These are phyloP conservation scores for Chelidonichthys spinosus DNA, from an alignment of 2,797 vertebrate species.

Conservation along the genomic window DNA sequence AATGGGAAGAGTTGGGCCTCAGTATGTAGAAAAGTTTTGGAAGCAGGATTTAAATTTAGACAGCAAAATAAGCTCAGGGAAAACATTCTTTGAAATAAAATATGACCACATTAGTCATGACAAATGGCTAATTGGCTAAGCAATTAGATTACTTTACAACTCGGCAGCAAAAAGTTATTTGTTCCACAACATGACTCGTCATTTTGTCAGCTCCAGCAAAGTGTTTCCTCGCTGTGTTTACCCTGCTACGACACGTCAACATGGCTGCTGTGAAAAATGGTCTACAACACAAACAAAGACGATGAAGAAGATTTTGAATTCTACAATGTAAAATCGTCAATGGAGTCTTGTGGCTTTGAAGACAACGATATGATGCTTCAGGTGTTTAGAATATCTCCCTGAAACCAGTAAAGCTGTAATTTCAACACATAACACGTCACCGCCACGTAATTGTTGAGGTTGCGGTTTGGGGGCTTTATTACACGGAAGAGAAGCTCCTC, in stretches of 20 bases:
- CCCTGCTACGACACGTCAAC: too few relatives aligned
- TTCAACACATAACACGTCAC: too few relatives aligned
- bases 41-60: background rate
- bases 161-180: background rate
- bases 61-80: background rate
- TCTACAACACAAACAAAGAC: too few relatives aligned
- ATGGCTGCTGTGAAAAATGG: too few relatives aligned
- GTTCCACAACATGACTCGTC: background rate
- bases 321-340: background rate
- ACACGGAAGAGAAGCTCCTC: slow-evolving; percentile 50
- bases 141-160: slow-evolving; percentile 10
- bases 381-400: background rate
- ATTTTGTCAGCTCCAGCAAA: slow-evolving; percentile 5
- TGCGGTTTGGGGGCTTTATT: slow-evolving; percentile 39
- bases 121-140: slow-evolving; percentile 1
- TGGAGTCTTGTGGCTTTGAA: background rate
- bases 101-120: background rate
- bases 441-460: too few relatives aligned
- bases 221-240: too few relatives aligned
- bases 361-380: background rate
- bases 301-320: too few relatives aligned
- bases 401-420: background rate
- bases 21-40: slow-evolving; percentile 1
- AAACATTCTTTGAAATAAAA: background rate
- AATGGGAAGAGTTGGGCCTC: background rate